These are phyloP conservation scores for Drosophila kepulauana DNA, from an alignment of 1,140 invertebrate species.

Conservation along the genomic window DNA sequence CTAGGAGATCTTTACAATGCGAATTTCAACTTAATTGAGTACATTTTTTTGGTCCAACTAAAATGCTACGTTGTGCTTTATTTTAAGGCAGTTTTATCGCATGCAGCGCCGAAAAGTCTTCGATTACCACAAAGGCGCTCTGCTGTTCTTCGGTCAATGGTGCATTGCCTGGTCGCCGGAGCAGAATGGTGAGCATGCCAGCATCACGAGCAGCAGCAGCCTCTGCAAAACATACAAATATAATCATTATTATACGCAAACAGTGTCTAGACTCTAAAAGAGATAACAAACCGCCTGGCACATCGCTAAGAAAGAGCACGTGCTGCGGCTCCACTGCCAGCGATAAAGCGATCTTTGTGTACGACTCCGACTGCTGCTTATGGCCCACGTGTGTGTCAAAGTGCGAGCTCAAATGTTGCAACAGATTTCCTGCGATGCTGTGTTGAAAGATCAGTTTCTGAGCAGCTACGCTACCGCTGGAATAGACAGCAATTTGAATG, in stretches of 20 bases:
- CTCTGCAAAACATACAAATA: slow-evolving; percentile 86
- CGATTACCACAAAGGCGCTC: slow-evolving; percentile 6
- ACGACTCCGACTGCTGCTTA: slow-evolving; percentile 91
- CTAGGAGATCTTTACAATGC: slow-evolving; percentile 34
- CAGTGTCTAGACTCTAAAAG: background rate
- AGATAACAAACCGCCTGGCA: slow-evolving; percentile 89
- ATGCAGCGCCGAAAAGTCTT: slow-evolving; percentile 48
- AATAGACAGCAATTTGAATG: slow-evolving; percentile 94
- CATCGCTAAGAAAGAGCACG: slow-evolving; percentile 94
- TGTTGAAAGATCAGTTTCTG: slow-evolving; percentile 95
- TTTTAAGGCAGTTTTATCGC: slow-evolving; percentile 22
- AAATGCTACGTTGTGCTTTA: slow-evolving; percentile 1
- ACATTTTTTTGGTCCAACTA: slow-evolving; percentile 1
- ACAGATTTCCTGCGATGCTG: slow-evolving; percentile 91
- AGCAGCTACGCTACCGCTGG: slow-evolving; percentile 95
- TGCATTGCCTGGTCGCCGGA: slow-evolving; percentile 92
- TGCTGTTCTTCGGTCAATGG: slow-evolving; percentile 78
- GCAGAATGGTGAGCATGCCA: slow-evolving; percentile 89
- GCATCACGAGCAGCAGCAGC: slow-evolving; percentile 91
- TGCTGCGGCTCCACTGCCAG: slow-evolving; percentile 88
- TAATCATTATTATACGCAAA: background rate
- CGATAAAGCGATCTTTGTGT: slow-evolving; percentile 90
- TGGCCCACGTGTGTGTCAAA: slow-evolving; percentile 94
- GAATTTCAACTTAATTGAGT: background rate
- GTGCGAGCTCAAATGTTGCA: slow-evolving; percentile 90